Percentiles rank a stretch among this genome's conserved stretches.
Evolutionary conservation across 2,888 invertebrate genomes (phyloP).

Genomic region (Drosophila anceps): DNA sequence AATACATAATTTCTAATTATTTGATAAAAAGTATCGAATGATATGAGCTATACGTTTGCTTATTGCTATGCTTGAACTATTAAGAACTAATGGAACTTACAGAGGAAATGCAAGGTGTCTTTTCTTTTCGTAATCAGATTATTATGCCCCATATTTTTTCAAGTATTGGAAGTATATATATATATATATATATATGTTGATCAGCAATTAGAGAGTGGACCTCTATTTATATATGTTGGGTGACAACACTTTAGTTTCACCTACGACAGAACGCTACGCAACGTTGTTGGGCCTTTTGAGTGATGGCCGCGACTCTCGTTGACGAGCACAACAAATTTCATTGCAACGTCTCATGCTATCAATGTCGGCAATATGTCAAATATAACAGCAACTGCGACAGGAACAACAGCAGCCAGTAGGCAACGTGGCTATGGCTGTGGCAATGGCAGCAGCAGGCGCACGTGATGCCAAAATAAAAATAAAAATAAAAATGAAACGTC

Average conservation of each 20-base stretch:
- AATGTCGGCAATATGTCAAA: slow-evolving; percentile 77
- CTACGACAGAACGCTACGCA: slow-evolving; percentile 21
- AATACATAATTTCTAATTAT: background rate
- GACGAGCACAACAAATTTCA: slow-evolving; percentile 80
- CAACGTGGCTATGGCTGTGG: slow-evolving; percentile 31
- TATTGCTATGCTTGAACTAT: background rate
- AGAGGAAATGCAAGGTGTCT: too few species aligned
- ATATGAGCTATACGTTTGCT: background rate
- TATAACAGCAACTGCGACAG: slow-evolving; percentile 45
- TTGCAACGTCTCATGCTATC: slow-evolving; percentile 78
- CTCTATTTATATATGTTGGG: slow-evolving; percentile 3
- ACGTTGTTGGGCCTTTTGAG: slow-evolving; percentile 48
- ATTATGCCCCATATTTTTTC: too few species aligned
- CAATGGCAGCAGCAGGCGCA: slow-evolving; percentile 38
- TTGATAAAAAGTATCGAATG: background rate
- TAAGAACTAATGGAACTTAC: too few species aligned
- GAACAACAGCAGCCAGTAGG: slow-evolving; percentile 28
- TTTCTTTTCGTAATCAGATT: too few species aligned
- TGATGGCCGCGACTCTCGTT: slow-evolving; percentile 67
- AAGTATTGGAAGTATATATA: background rate
- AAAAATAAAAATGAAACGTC: slow-evolving; percentile 40
- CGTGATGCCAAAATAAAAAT: slow-evolving; percentile 71
- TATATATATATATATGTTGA: background rate
- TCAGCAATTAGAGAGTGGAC: background rate
- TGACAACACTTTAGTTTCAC: slow-evolving; percentile 30